These are phyloP conservation scores for Cyanistes caeruleus DNA, from an alignment of 2,113 vertebrate species.

Conservation along the genomic window DNA sequence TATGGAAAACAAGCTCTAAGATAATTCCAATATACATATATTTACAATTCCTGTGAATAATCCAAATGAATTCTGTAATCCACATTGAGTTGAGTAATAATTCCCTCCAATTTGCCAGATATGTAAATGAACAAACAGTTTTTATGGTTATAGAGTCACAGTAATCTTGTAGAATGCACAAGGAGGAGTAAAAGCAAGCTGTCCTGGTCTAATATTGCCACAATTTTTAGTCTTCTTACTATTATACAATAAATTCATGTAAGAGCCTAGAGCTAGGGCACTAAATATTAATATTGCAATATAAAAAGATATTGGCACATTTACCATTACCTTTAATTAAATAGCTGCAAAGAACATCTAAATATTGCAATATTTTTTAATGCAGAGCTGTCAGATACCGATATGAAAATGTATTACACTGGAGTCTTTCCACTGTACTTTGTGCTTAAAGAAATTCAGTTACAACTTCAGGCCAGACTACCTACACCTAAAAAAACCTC, in stretches of 20 bases:
- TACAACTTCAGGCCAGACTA: background rate
- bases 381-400: background rate
- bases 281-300: background rate
- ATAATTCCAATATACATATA: background rate
- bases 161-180: background rate
- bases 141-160: background rate
- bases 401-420: background rate
- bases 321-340: background rate
- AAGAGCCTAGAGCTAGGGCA: background rate
- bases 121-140: background rate
- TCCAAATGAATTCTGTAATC: background rate
- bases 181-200: too few species aligned
- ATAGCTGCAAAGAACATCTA: background rate
- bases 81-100: background rate
- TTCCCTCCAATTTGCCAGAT: background rate
- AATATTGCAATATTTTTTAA: background rate
- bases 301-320: background rate
- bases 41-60: background rate
- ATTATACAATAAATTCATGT: background rate
- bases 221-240: background rate
- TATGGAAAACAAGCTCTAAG: background rate
- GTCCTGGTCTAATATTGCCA: background rate
- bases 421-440: background rate
- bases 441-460: background rate
- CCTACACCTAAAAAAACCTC: fast-evolving